A percentile compares a stretch with the other conserved stretches of the same genome.
These are phyloP conservation scores for Miichthys miiuy DNA, from an alignment of 2,797 vertebrate species.

Conservation along the genomic window DNA sequence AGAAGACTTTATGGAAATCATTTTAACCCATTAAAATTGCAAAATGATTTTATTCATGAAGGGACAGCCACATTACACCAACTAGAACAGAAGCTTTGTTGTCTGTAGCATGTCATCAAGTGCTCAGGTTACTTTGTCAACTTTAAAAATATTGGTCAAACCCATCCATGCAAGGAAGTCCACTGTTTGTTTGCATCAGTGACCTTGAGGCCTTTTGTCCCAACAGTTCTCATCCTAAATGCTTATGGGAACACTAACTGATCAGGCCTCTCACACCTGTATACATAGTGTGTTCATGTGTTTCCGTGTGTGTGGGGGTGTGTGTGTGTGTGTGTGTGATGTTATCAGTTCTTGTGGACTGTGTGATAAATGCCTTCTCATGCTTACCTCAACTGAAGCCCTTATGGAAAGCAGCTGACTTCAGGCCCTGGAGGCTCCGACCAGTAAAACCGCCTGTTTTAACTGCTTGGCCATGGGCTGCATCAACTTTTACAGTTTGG, in stretches of 20 bases:
- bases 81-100: background rate
- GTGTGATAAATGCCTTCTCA: slow-evolving; percentile 65
- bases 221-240: slow-evolving; percentile 24
- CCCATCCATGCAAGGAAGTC: background rate
- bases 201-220: background rate
- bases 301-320: slow-evolving; percentile 19
- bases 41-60: background rate
- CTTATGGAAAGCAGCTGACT: slow-evolving; percentile 74
- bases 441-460: slow-evolving; percentile 56
- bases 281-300: slow-evolving; percentile 25
- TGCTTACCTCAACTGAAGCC: slow-evolving; percentile 78
- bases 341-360: slow-evolving; percentile 77
- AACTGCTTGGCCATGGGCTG: slow-evolving; percentile 5
- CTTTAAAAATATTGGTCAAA: slow-evolving; percentile 3
- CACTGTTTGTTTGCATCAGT: slow-evolving; percentile 14
- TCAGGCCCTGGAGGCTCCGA: slow-evolving; percentile 53
- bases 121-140: slow-evolving; percentile 10
- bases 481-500: slow-evolving; percentile 44
- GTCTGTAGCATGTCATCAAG: background rate
- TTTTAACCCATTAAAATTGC: background rate
- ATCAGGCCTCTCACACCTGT: slow-evolving; percentile 69
- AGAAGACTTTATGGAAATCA: background rate
- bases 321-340: slow-evolving; percentile 52
- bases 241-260: slow-evolving; percentile 59
- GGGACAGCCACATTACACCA: no score